Evolutionary conservation across 2,797 vertebrate species (phyloP), one percentile per base, ranked within the genome.

Genomic region (Betta splendens): DNA sequence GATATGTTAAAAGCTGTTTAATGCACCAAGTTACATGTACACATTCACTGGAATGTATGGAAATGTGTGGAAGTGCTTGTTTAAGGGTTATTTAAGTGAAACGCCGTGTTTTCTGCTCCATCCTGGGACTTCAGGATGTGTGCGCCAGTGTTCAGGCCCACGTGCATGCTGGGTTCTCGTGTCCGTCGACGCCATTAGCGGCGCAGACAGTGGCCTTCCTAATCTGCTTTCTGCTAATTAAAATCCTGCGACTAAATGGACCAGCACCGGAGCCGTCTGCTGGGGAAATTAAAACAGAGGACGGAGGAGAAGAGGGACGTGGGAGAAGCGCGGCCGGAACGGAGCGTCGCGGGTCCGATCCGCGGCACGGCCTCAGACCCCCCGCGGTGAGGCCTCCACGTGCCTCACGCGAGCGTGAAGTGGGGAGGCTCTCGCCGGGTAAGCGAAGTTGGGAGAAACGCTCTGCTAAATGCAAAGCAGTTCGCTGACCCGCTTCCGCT

Each of bases 221-320:
- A 85, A 87, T 87, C 73, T 81, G 64, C 75, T 73, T 83, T 69
- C 70, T 76, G 55, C 72, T 86, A 83, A 85, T 87, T 86, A 85
- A 88, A 88, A 84, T 81, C 64, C 79, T 83, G 75, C 84, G 81
- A 84, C 84, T 89, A 85, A 87, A 88, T 70, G 77, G 82, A 77
- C 54, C 62, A 67, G 57, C 64, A 61, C 63, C 52, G 31, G 66
- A 77, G 64, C 70, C 79, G 68, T 84, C 80, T 86, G 69, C 71
- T 16, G 47, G 81, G 73, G 53, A 82, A 84, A 86, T 81, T 57
- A 72, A 84, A 86, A 80, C 81, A 85, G 77, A 68, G 60, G 72
- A 69, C 72, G 64, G 75, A 45, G 46, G 50, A 74, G n/a, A 69
- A 48, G 59, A 71, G 37, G 43, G 47, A 58, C 45, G 48, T 52